phyloP scores from a whole-genome alignment of 2,888 invertebrate genomes.

The Metalampra italica region DNA sequence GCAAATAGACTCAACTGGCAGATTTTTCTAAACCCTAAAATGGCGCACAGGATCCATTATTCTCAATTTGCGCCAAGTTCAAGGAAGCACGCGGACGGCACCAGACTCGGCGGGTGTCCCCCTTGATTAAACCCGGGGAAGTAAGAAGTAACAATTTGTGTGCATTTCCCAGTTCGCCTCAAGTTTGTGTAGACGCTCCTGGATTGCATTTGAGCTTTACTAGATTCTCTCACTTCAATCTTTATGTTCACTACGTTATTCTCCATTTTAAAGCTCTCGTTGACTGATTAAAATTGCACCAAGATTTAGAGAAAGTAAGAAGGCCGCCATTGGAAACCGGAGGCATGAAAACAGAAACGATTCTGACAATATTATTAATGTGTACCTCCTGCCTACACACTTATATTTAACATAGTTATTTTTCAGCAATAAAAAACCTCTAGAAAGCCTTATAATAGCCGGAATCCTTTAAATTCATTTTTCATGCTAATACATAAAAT shows the following conservation, averaged over 20 bases:
- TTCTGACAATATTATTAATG: too few species aligned
- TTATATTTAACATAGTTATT: too few species aligned
- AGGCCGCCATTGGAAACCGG: too few species aligned
- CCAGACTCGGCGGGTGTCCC: conserved; percentile 71
- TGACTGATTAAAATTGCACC: conserved; percentile 13
- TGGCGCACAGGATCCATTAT: conserved; percentile 61
- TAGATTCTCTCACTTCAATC: conserved; percentile 10
- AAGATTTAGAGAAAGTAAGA: neutral
- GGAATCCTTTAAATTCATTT: too few species aligned
- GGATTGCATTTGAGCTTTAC: conserved; percentile 49
- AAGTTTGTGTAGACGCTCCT: conserved; percentile 36
- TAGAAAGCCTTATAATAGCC: too few species aligned
- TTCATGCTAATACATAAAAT: too few species aligned
- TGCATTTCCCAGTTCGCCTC: conserved; percentile 47
- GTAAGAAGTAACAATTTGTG: conserved; percentile 71
- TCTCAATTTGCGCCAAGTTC: conserved; percentile 72
- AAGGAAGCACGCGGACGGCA: conserved; percentile 48
- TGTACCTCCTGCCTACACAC: too few species aligned
- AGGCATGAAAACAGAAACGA: too few species aligned
- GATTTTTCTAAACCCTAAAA: conserved; percentile 58
- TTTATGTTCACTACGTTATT: conserved; percentile 6
- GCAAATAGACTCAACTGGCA: conserved; percentile 29
- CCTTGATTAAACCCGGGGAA: conserved; percentile 74
- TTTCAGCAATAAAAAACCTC: too few species aligned
- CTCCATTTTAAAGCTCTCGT: conserved; percentile 4